phyloP scores from a whole-genome alignment of 2,797 vertebrate genomes.

The Muscicapa comitata region DNA sequence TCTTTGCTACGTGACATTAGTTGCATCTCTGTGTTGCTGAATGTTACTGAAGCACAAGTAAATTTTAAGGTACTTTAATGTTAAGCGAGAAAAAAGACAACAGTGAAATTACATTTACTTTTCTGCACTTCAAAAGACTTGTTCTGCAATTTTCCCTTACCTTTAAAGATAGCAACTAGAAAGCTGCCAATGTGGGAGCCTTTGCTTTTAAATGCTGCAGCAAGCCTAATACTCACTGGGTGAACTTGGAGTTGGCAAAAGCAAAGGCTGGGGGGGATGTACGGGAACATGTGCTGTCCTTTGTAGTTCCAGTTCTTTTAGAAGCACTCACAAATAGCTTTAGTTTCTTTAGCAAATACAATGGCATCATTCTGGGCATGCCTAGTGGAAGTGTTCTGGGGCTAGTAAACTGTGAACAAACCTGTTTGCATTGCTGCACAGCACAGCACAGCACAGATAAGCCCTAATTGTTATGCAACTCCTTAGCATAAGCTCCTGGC shows the following conservation, averaged over 20 bases:
- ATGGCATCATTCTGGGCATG: slow-evolving; percentile 75
- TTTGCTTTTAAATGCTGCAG: slow-evolving; percentile 29
- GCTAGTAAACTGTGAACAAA: slow-evolving; percentile 78
- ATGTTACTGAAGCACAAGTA: background rate
- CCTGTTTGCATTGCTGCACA: slow-evolving; percentile 75
- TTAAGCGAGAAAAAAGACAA: background rate
- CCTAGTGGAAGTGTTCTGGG: slow-evolving; percentile 70
- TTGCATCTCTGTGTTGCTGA: background rate
- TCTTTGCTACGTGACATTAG: background rate
- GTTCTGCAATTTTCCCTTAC: slow-evolving; percentile 4
- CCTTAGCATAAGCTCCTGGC: slow-evolving; percentile 79
- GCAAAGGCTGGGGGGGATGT: slow-evolving; percentile 30
- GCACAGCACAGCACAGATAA: slow-evolving; percentile 72
- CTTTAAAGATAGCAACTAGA: background rate
- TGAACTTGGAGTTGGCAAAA: slow-evolving; percentile 60
- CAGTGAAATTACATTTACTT: background rate
- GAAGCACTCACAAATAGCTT: slow-evolving; percentile 68
- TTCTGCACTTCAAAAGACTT: slow-evolving; percentile 35
- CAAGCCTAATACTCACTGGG: background rate
- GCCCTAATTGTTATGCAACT: slow-evolving; percentile 80
- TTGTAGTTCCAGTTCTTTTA: slow-evolving; percentile 65
- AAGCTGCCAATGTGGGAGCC: background rate
- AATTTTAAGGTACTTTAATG: background rate
- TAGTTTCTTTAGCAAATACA: slow-evolving; percentile 72
- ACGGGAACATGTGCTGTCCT: slow-evolving; percentile 64